Evolutionary conservation across 2,797 vertebrate species (phyloP).

Genomic region (Myotis vivesi): DNA sequence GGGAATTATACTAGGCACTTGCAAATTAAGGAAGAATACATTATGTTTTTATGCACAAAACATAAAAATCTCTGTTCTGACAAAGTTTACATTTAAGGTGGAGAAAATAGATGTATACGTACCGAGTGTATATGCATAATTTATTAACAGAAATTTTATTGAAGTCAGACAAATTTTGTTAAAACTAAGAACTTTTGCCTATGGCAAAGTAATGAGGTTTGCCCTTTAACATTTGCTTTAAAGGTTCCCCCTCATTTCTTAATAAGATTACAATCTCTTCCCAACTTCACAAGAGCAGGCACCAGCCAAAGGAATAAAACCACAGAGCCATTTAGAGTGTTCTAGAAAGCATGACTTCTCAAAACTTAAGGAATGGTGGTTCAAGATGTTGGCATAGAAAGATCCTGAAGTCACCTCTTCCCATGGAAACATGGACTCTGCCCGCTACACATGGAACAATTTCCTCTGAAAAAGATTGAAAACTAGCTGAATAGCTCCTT

Average conservation of each 20-base stretch:
- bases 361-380: neutral
- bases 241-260: conserved; percentile 33
- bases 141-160: neutral
- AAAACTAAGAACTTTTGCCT: conserved; percentile 45
- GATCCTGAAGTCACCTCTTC: neutral
- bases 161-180: conserved; percentile 43
- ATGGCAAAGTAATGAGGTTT: conserved; percentile 51
- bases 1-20: neutral
- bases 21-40: no score
- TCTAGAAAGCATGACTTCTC: conserved; percentile 41
- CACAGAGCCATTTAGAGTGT: neutral
- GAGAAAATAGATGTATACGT: neutral
- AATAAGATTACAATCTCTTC: conserved; percentile 47
- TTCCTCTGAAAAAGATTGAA: neutral
- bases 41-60: neutral
- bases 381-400: neutral
- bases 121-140: neutral
- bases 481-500: neutral
- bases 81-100: neutral
- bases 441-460: neutral
- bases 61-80: neutral
- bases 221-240: conserved; percentile 58
- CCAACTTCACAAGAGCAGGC: conserved; percentile 44
- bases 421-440: neutral
- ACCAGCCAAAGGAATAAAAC: conserved; percentile 33